Percentiles rank a stretch among this genome's conserved stretches.
phyloP scores from a whole-genome alignment of 2,113 vertebrate species.

The Callocephalon fimbriatum region DNA sequence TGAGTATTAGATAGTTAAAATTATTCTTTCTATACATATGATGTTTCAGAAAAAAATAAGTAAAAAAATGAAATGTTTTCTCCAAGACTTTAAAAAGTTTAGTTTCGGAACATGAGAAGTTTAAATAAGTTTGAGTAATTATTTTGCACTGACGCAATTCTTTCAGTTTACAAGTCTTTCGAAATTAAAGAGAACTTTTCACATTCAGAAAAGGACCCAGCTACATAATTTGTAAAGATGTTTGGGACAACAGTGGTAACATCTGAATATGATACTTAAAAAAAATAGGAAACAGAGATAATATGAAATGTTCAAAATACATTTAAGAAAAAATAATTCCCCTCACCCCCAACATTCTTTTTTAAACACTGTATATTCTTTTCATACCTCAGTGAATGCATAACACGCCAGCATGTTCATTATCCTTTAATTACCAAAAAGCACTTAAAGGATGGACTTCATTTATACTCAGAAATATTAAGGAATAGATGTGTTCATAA shows the following conservation, averaged over 20 bases:
- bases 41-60: not conserved
- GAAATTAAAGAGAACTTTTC: not conserved
- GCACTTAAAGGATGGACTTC: not conserved
- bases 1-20: not conserved
- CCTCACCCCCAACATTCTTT: accelerated
- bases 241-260: not conserved
- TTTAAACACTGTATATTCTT: not conserved
- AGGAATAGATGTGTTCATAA: not conserved
- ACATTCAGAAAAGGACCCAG: not conserved
- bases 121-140: not conserved
- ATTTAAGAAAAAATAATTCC: not conserved
- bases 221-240: not conserved
- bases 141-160: not conserved
- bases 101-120: not conserved
- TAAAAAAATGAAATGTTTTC: not conserved
- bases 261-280: not conserved
- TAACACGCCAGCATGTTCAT: not conserved
- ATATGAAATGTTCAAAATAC: not conserved
- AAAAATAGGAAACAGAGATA: not conserved
- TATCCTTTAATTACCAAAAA: not conserved
- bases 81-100: not conserved
- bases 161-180: not conserved
- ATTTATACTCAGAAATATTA: not conserved
- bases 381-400: not conserved
- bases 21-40: not conserved